Evolutionary conservation across 2,797 vertebrate genomes (phyloP).

Genomic region (Sebastes trivittatus): DNA sequence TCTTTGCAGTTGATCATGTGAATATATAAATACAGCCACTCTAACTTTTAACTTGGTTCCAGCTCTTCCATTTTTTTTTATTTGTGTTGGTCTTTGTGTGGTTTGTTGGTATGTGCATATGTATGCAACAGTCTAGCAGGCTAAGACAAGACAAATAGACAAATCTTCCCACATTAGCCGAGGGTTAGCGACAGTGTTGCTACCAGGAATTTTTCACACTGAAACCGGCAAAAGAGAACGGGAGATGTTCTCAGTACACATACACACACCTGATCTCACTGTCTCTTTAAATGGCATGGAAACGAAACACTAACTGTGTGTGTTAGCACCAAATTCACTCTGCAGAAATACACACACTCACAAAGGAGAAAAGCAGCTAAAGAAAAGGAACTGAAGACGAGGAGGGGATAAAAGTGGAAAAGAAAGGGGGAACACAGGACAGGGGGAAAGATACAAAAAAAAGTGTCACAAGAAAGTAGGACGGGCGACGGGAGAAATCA

Average conservation of each 20-base stretch:
- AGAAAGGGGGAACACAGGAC: not conserved
- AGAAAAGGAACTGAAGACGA: not conserved
- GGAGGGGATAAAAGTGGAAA: not conserved
- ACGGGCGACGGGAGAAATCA: conserved; percentile 2
- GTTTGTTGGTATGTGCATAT: not conserved
- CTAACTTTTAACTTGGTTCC: too few species aligned
- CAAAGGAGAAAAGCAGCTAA: not conserved
- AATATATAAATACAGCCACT: too few species aligned
- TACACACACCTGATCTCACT: too few species aligned
- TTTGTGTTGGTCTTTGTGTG: not conserved
- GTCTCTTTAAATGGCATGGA: not conserved
- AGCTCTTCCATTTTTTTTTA: not conserved
- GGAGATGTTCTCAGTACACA: not conserved
- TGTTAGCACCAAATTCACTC: not conserved
- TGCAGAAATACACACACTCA: not conserved
- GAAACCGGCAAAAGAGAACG: too few species aligned
- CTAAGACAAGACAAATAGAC: not conserved
- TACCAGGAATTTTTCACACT: too few species aligned
- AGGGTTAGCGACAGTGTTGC: not conserved
- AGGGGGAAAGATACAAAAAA: not conserved
- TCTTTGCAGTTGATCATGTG: too few species aligned
- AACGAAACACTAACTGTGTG: not conserved
- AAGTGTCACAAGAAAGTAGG: not conserved
- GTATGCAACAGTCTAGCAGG: not conserved
- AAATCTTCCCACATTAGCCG: not conserved